Base-by-base conservation (phyloP, 2,797 vertebrate species). In the Antrozous pallidus region DNA sequence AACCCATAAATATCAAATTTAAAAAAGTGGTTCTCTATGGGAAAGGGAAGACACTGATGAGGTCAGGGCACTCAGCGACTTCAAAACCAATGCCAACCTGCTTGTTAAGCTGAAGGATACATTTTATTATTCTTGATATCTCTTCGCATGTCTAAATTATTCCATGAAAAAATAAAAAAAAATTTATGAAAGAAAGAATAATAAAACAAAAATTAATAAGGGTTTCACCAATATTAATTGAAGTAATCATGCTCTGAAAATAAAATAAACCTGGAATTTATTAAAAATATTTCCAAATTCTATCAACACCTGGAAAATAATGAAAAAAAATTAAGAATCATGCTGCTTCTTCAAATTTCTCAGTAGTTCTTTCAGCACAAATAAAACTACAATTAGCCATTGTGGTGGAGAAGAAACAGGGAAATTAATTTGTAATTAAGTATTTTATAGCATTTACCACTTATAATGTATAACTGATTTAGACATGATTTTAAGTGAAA, bases 401-500 rank as follows among this genome's bases (percentile, higher is more conserved):
- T 93, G 84, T 65, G 65, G 81, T 79, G 33, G n/a, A 91, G 36
- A 69, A 45, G 5, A 94, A 91, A 89, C 33, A 70, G 47, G 74
- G 10, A 90, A 90, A 91, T 85, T 91, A 94, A 92, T 70, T 91
- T 80, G 58, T 89, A 86, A 94, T 94, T 92, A 70, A 79, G 33
- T 81, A 20, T 90, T 79, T 97, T 82, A 94, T 67, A 93, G 38
- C 47, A 83, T 91, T 92, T 92, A 86, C 94, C 67, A 26, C 33
- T 88, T 88, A 63, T 80, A 92, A 49, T 79, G 18, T 77, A 33
- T 47, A 71, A 86, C 24, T 94, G 56, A 73, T 90, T 88, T 75
- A 79, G 79, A 83, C 65, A 77, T 87, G 24, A 77, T 88, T 94
- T 94, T 87, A 94, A 96, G 47, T 88, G 63, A 91, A 96, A 94